Percentiles rank a stretch among this genome's conserved stretches.
These are phyloP conservation scores for Diplosoma virens DNA, from an alignment of 23 tunicate genomes.

Conservation along the genomic window DNA sequence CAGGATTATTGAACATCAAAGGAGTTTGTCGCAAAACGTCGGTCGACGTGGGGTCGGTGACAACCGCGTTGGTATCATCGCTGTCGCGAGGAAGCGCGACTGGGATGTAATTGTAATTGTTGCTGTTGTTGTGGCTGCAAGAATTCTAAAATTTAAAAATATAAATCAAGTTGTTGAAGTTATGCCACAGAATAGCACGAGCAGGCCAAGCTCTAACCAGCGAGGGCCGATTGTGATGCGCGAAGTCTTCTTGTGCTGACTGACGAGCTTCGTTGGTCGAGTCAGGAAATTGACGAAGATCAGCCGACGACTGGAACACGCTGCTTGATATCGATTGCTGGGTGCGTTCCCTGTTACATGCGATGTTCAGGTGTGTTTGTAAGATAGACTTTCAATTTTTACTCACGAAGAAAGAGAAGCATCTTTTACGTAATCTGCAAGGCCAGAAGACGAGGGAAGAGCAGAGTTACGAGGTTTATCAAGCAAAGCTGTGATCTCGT, in stretches of 20 bases:
- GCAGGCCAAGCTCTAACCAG: too few relatives aligned
- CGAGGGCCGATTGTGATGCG: too few relatives aligned
- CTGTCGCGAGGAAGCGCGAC: neutral
- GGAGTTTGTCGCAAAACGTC: constrained; percentile 27
- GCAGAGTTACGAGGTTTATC: constrained; percentile 11
- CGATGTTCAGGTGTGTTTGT: too few relatives aligned
- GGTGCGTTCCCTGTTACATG: too few relatives aligned
- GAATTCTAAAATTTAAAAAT: neutral
- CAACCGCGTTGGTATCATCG: neutral
- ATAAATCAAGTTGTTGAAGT: neutral
- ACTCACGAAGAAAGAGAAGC: constrained; percentile 5
- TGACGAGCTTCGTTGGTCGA: too few relatives aligned
- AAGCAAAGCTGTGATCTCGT: constrained; percentile 26
- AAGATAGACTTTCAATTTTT: too few relatives aligned
- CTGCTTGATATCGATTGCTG: too few relatives aligned
- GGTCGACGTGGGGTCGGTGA: neutral
- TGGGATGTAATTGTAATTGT: constrained; percentile 12
- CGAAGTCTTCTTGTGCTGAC: too few relatives aligned
- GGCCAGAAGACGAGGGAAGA: neutral
- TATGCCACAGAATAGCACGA: too few relatives aligned
- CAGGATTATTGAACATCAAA: constrained; percentile 84
- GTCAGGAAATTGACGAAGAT: too few relatives aligned
- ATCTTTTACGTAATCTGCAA: neutral
- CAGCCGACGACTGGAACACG: too few relatives aligned
- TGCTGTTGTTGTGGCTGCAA: constrained; percentile 75